Base-by-base conservation (phyloP, 2,888 invertebrate species). In the Alloscopus bannaensis region DNA sequence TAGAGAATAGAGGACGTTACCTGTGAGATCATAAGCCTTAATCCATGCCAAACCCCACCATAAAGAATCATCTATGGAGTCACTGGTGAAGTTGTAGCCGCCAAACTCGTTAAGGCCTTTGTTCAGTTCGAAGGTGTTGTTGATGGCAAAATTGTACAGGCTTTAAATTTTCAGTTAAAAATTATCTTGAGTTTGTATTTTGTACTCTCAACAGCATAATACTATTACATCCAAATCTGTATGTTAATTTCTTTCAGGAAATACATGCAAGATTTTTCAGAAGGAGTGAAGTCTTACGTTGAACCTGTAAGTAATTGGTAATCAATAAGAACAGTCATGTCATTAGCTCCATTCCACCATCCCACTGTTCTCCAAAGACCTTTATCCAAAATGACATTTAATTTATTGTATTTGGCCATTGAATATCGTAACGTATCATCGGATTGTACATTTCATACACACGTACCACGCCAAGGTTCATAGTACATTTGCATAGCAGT, bases 401-500 rank as follows among this genome's bases (percentile, higher is more conserved):
- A n/a, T n/a, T n/a, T n/a, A n/a, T n/a, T n/a, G n/a, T n/a, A n/a
- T n/a, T n/a, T n/a, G n/a, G n/a, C n/a, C n/a, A n/a, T n/a, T n/a
- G n/a, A n/a, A n/a, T n/a, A n/a, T n/a, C n/a, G n/a, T n/a, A n/a
- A n/a, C n/a, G n/a, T n/a, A n/a, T n/a, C n/a, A n/a, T n/a, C n/a
- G n/a, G n/a, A n/a, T n/a, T n/a, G n/a, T n/a, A n/a, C n/a, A n/a
- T n/a, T n/a, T n/a, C n/a, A n/a, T n/a, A n/a, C n/a, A n/a, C n/a
- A n/a, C n/a, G n/a, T n/a, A n/a, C n/a, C n/a, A 18, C 75, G 28
- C 75, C 75, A 75, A 16, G 75, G 8, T 40, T 76, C 68, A 52
- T 76, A 76, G 42, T 76, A 76, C 75, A 68, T 68, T 68, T 68
- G 66, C 75, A 76, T 76, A 20, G 75, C 59, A 18, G 75, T 76